Conservation (phyloP, 2,888 invertebrate species). For the Dendrolimus houi region DNA sequence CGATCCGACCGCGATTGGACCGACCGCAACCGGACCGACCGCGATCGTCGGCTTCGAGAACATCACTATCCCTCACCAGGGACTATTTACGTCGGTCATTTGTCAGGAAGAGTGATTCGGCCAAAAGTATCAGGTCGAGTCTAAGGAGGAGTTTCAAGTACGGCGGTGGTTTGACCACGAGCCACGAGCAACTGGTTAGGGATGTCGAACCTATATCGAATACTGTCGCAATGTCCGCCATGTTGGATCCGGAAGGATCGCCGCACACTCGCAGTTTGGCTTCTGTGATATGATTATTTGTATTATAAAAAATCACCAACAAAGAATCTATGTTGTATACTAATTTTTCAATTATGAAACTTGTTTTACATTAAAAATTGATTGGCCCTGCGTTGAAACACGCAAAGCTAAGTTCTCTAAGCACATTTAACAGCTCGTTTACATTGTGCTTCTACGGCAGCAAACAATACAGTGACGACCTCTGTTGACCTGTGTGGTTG, state of each 20-base stretch:
- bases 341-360: no score
- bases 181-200: conserved; percentile 78
- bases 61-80: conserved; percentile 47
- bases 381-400: no score
- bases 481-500: no score
- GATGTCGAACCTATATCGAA: conserved; percentile 77
- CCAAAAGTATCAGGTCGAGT: conserved; percentile 59
- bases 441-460: no score
- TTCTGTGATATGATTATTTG: conserved; percentile 47
- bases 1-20: conserved; percentile 18
- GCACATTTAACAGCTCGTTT: no score
- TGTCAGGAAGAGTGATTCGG: conserved; percentile 58
- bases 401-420: no score
- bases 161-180: conserved; percentile 57
- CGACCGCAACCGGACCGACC: no score
- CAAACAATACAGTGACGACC: no score
- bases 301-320: no score
- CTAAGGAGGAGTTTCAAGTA: conserved; percentile 59
- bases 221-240: conserved; percentile 64
- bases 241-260: conserved; percentile 41
- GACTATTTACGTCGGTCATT: conserved; percentile 58
- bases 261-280: conserved; percentile 42
- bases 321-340: no score
- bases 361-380: no score
- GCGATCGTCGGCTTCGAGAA: conserved; percentile 36